Evolutionary conservation across 2,797 vertebrate species (phyloP), one percentile per base, ranked within the genome.

Genomic region (Sphenopsis melanotis): DNA sequence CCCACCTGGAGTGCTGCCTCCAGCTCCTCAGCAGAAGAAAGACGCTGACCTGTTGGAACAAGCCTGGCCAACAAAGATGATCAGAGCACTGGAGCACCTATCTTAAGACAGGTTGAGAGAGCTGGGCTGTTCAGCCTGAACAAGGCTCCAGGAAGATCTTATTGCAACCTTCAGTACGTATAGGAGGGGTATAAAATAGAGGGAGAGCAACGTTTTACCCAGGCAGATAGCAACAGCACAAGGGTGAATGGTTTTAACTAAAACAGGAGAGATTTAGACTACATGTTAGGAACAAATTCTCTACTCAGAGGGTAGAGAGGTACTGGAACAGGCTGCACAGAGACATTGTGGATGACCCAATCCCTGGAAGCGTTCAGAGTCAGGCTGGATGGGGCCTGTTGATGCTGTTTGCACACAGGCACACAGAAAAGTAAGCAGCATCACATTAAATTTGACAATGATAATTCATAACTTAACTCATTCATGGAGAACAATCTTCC

Each of bases 321-420:
- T 24, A 57, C 44, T 18, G 7, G 13, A 83, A 46, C 15, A 77
- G 24, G 21, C n/a, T 70, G 44, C 0, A 0, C 37, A 57, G 29
- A 46, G 64, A 64, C 0, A 0, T 1, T 26, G 11, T 30, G 36
- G 56, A 44, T 69, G 32, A 37, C 20, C 32, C 49, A 69, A 1
- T 18, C 42, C 21, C 44, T 37, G 21, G 10, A 70, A 64, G 37
- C 34, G 34, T 30, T 77, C 30, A 27, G 15, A 7, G 21, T 46
- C 37, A 77, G 23, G 29, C 3, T 64, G 50, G 24, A 57, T 37
- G 29, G 17, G 20, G 12, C 50, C 29, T 41, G 15, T 6, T 84
- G 64, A 70, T 41, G 36, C 29, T 75, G 32, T 52, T 41, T 81
- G 41, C 65, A 87, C 27, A 57, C 0, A 34, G 10, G 36, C 63